These are phyloP conservation scores for Cheilinus undulatus DNA, from an alignment of 2,113 vertebrate species.

Conservation along the genomic window DNA sequence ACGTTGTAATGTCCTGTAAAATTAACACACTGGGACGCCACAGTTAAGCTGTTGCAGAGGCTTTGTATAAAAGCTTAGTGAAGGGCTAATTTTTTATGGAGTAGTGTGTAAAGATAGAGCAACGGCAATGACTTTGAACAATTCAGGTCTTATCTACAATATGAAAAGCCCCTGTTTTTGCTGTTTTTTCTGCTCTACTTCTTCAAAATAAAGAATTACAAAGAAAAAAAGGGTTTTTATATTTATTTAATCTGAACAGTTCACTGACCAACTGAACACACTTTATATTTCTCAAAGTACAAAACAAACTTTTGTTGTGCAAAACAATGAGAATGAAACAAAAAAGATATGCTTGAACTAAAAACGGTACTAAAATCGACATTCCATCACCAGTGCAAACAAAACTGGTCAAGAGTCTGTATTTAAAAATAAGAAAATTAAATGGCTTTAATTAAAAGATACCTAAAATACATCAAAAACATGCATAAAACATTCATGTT, in stretches of 20 bases:
- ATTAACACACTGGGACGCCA: too few species aligned
- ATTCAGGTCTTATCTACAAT: too few species aligned
- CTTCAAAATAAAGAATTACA: not conserved
- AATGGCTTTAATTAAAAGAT: conserved; percentile 9
- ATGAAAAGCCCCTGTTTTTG: too few species aligned
- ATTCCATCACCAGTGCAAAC: conserved; percentile 42
- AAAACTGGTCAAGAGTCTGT: conserved; percentile 17
- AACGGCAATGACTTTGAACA: too few species aligned
- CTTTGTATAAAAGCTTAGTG: too few species aligned
- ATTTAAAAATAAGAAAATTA: not conserved
- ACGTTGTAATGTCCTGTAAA: too few species aligned
- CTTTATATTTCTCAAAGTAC: conserved; percentile 28
- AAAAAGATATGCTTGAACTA: not conserved
- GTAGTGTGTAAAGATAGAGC: too few species aligned
- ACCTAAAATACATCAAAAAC: conserved; percentile 15
- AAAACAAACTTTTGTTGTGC: conserved; percentile 41
- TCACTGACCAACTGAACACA: conserved; percentile 30
- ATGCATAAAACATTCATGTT: not conserved
- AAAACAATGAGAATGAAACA: conserved; percentile 26
- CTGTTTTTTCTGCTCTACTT: too few species aligned
- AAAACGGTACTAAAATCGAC: not conserved
- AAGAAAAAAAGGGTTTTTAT: not conserved
- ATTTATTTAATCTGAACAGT: conserved; percentile 46
- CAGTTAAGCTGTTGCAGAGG: too few species aligned
- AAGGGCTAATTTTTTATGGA: too few species aligned